These are phyloP conservation scores for Syngnathus scovelli DNA, from an alignment of 2,113 vertebrate species.

Conservation along the genomic window DNA sequence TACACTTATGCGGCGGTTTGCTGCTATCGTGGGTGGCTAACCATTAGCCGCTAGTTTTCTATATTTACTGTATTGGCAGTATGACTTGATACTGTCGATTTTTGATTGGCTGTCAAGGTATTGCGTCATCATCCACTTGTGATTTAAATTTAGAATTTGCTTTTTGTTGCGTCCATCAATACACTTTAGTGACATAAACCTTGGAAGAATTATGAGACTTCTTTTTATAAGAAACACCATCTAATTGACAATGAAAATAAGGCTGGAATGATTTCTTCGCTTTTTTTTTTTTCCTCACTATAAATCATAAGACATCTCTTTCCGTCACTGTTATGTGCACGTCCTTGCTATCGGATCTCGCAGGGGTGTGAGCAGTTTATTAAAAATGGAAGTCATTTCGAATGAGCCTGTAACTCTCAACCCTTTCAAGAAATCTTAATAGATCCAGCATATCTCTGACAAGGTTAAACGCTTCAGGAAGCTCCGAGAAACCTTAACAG, in stretches of 20 bases:
- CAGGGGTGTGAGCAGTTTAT: constrained; percentile 67
- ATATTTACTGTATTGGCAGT: no score
- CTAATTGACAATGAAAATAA: constrained; percentile 27
- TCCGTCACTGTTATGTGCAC: constrained; percentile 59
- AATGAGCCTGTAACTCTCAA: constrained; percentile 66
- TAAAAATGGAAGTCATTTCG: constrained; percentile 73
- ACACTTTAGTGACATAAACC: background rate
- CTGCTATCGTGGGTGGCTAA: no score
- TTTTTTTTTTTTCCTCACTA: constrained; percentile 38
- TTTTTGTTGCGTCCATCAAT: background rate
- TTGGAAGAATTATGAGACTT: constrained; percentile 40
- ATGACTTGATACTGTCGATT: no score
- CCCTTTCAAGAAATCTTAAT: constrained; percentile 66
- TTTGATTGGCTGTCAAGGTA: no score
- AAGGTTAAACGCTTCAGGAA: constrained; percentile 68
- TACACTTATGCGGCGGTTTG: no score
- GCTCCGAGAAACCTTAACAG: constrained; percentile 46
- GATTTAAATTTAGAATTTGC: background rate
- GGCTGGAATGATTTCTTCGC: constrained; percentile 11
- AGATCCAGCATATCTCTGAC: constrained; percentile 65
- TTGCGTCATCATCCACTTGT: no score
- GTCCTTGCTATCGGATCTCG: constrained; percentile 58
- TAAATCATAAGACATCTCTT: constrained; percentile 65
- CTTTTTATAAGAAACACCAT: constrained; percentile 35
- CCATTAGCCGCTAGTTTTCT: no score